Base-by-base conservation (phyloP, 2,888 invertebrate genomes). In the Xestia ashworthii region DNA sequence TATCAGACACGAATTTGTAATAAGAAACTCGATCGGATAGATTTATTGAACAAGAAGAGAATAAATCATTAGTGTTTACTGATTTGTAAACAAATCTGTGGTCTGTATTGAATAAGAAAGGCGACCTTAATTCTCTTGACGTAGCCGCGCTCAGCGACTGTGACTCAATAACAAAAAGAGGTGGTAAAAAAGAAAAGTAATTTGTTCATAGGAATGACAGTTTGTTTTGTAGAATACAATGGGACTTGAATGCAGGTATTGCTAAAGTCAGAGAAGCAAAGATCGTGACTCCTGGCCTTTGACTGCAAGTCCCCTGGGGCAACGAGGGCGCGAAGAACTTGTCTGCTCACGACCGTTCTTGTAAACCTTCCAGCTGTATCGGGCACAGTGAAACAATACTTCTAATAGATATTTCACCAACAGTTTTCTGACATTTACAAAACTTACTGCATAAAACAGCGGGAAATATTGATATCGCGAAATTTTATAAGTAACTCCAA, bases 251-350 rank as follows among this genome's bases (percentile, higher is more conserved):
- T 88, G 86, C 85, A 86, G 84, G 84, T 87, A 90, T 88, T 89
- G 88, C 89, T 90, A 85, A 86, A 90, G 89, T 79, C 86, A 85
- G 80, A 86, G 89, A 88, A 89, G 89, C 90, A 91, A 89, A 91
- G 92, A 92, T 93, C 93, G 88, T 91, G 92, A 91, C 90, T 90
- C 87, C 64, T 90, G 93, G 92, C 94, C 93, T 94, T 92, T 93
- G 92, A 90, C 92, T 91, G 50, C 87, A 16, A 90, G 89, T 90
- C 88, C 91, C 92, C 92, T 81, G 91, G 75, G 86, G 78, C 84
- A 72, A 71, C n/a, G 67, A 71, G 87, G 89, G 93, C 91, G 91
- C 87, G 89, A 91, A 88, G 90, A 91, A 91, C 92, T 90, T 87
- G 89, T 88, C 89, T 88, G 88, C 87, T 88, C 87, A 92, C 91